Conservation (phyloP, 1,140 invertebrate genomes). For the Rhyzopertha dominica region DNA sequence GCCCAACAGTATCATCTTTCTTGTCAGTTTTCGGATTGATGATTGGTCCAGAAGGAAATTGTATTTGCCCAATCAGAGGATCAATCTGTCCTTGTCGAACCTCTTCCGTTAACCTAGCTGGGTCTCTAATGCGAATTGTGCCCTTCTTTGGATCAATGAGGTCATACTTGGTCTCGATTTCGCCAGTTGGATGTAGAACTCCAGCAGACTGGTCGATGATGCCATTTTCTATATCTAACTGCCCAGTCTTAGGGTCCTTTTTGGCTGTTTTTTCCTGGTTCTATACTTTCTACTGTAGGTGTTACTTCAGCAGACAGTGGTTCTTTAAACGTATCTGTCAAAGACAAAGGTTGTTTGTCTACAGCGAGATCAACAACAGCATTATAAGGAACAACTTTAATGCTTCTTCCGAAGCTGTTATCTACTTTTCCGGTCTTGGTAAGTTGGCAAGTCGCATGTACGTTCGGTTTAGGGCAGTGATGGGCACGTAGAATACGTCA, state of each 20-base stretch:
- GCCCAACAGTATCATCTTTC: slow-evolving; percentile 37
- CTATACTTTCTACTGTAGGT: neutral
- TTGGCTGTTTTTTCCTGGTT: slow-evolving; percentile 43
- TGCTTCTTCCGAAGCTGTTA: slow-evolving; percentile 57
- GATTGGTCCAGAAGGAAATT: slow-evolving; percentile 54
- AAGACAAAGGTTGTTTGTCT: slow-evolving; percentile 52
- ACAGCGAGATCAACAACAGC: slow-evolving; percentile 53
- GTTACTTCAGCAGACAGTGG: neutral
- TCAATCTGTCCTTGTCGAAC: slow-evolving; percentile 52
- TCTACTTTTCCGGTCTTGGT: slow-evolving; percentile 63
- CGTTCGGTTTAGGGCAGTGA: no score
- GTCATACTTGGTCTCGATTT: slow-evolving; percentile 56
- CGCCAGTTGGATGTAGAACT: slow-evolving; percentile 49
- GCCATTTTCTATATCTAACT: slow-evolving; percentile 53
- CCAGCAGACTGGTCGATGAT: slow-evolving; percentile 52
- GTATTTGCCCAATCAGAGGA: slow-evolving; percentile 62
- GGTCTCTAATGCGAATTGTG: slow-evolving; percentile 47
- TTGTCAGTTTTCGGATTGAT: slow-evolving; percentile 41
- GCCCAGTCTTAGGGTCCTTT: slow-evolving; percentile 53
- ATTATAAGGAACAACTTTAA: slow-evolving; percentile 56
- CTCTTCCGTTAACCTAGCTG: slow-evolving; percentile 50
- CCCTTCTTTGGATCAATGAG: slow-evolving; percentile 54
- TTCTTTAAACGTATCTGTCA: slow-evolving; percentile 3
- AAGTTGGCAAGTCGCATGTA: no score
- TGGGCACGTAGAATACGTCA: no score